phyloP scores from a whole-genome alignment of 2,888 invertebrate species.

The Uloborus plumipes region DNA sequence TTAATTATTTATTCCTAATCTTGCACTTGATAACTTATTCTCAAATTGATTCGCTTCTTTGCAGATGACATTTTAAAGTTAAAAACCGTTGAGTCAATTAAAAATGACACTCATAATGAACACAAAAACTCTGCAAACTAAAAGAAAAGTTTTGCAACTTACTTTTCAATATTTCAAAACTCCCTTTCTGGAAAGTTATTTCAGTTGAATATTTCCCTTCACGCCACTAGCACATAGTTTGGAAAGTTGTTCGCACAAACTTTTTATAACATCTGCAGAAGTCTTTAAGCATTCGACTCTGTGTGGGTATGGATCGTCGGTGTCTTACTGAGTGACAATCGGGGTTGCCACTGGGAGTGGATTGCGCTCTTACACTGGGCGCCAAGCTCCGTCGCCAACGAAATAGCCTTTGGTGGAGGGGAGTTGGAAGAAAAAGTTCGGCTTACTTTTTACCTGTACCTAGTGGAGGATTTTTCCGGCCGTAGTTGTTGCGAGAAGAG shows the following conservation, averaged over 20 bases:
- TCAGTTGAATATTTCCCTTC: neutral
- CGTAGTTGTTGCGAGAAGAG: no score
- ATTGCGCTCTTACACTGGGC: slow-evolving; percentile 14
- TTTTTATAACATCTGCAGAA: slow-evolving; percentile 28
- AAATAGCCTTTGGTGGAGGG: slow-evolving; percentile 2
- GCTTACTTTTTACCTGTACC: slow-evolving; percentile 45
- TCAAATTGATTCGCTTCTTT: no score
- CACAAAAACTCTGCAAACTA: no score
- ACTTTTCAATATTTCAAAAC: no score
- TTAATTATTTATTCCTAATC: no score
- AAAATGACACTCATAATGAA: no score
- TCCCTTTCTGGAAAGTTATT: neutral
- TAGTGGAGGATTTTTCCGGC: neutral
- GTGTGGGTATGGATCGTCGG: slow-evolving; percentile 33
- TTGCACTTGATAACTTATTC: no score
- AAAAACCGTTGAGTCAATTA: no score
- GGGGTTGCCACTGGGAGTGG: slow-evolving; percentile 29
- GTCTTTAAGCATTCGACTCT: slow-evolving; percentile 18
- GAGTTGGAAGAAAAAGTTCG: slow-evolving; percentile 14
- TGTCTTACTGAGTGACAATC: slow-evolving; percentile 43
- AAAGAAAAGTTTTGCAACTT: no score
- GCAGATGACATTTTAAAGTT: no score
- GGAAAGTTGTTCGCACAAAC: no score
- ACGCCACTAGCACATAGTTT: no score
- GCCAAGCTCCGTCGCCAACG: slow-evolving; percentile 33